Conservation (phyloP, 35 echinoderm and acorn worm genomes). For the Apostichopus californicus region DNA sequence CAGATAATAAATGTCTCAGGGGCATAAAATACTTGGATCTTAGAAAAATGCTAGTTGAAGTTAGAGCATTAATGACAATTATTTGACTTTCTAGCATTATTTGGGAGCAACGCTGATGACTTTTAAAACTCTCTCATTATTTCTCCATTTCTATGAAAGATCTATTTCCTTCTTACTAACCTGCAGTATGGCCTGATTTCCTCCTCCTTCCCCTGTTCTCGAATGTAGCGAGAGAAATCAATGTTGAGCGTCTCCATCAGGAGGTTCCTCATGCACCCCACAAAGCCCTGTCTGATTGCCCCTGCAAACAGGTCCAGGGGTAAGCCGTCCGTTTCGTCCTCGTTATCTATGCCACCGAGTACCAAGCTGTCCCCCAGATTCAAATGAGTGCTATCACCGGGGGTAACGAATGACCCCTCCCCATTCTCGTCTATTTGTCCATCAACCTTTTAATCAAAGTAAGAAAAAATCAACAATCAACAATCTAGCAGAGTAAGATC, state of each 20-base stretch:
- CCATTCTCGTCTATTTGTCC: not conserved
- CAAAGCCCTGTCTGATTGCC: slow-evolving; percentile 70
- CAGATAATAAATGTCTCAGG: too few relatives aligned
- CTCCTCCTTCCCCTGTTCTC: slow-evolving; percentile 50
- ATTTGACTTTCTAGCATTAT: too few relatives aligned
- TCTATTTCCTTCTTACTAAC: not conserved
- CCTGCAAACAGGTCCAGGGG: slow-evolving; percentile 84
- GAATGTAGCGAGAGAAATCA: slow-evolving; percentile 63
- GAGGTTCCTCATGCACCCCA: slow-evolving; percentile 88
- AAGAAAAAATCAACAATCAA: not conserved
- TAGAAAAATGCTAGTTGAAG: too few relatives aligned
- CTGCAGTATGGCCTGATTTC: slow-evolving; percentile 68
- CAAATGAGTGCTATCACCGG: slow-evolving; percentile 68
- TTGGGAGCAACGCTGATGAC: too few relatives aligned
- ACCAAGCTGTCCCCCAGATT: slow-evolving; percentile 77
- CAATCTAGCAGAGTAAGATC: too few relatives aligned
- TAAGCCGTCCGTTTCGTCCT: slow-evolving; percentile 29
- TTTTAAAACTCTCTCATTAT: not conserved
- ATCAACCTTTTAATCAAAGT: slow-evolving; percentile 17
- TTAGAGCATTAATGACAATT: too few relatives aligned
- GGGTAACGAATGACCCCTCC: slow-evolving; percentile 40
- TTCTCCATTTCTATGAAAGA: not conserved
- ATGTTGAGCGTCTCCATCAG: slow-evolving; percentile 64
- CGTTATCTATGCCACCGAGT: slow-evolving; percentile 76
- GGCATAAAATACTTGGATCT: too few relatives aligned